phyloP scores from a whole-genome alignment of 2,888 invertebrate genomes.

The Allacma fusca region DNA sequence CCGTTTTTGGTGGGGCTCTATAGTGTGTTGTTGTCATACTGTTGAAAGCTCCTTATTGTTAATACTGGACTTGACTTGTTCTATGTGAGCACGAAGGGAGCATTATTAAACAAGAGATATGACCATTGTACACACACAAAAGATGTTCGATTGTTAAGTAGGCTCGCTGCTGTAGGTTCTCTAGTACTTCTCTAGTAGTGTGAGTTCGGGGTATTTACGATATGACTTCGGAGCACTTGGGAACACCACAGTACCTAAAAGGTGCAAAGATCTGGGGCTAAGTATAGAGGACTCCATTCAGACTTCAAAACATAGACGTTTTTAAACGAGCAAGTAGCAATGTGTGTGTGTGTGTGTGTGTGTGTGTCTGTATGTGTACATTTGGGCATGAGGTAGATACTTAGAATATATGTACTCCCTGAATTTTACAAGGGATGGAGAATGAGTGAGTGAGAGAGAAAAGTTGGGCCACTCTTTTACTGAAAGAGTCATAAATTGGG shows the following conservation, averaged over 20 bases:
- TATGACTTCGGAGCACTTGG: neutral
- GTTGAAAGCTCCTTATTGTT: no score
- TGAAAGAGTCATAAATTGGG: conserved; percentile 51
- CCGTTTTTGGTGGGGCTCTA: neutral
- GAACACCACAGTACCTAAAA: neutral
- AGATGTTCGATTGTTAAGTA: conserved; percentile 25
- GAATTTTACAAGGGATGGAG: no score
- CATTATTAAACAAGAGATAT: conserved; percentile 19
- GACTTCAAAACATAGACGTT: neutral
- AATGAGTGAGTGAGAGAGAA: neutral
- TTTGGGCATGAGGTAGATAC: no score
- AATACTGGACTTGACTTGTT: neutral
- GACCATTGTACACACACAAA: conserved; percentile 22
- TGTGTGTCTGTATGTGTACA: no score
- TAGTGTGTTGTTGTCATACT: no score
- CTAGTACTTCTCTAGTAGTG: neutral
- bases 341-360: no score
- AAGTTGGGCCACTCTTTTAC: neutral
- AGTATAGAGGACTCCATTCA: neutral
- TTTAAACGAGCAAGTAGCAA: no score
- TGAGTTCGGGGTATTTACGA: neutral
- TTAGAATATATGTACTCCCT: no score
- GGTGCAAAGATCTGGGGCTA: neutral
- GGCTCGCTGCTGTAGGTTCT: conserved; percentile 13
- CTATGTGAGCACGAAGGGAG: neutral